Conservation (phyloP, 1,140 invertebrate genomes). For the Eufriesea mexicana region DNA sequence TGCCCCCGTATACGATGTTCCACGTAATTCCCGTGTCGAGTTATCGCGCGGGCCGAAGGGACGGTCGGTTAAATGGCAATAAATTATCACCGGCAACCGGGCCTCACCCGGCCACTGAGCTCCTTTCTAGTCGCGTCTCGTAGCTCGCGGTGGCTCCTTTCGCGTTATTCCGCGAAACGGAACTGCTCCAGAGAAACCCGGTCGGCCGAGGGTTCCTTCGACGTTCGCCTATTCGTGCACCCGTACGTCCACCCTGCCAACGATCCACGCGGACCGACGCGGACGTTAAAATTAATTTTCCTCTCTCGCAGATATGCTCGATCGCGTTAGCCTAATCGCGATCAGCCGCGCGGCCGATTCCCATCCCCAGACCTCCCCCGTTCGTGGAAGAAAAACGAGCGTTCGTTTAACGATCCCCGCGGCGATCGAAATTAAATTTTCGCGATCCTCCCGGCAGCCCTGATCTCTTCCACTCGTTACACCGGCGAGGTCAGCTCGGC, state of each 20-base stretch:
- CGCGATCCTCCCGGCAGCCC: conserved; percentile 38
- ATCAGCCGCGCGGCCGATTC: background rate
- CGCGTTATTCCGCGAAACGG: conserved; percentile 41
- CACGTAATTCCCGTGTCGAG: conserved; percentile 64
- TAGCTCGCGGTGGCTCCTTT: background rate
- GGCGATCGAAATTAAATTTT: conserved; percentile 58
- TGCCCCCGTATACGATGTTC: conserved; percentile 57
- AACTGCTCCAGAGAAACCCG: background rate
- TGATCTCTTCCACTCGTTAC: conserved; percentile 50
- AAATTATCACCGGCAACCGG: conserved; percentile 59
- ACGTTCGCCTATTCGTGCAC: too few relatives aligned
- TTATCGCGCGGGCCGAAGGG: conserved; percentile 56
- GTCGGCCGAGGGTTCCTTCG: too few relatives aligned
- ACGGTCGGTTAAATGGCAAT: conserved; percentile 61
- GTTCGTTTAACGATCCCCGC: conserved; percentile 36
- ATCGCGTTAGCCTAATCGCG: conserved; percentile 33
- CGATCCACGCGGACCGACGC: background rate
- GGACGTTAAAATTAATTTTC: conserved; percentile 23
- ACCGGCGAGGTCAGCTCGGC: conserved; percentile 36
- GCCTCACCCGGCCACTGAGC: conserved; percentile 7
- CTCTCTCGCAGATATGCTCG: background rate
- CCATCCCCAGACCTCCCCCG: background rate
- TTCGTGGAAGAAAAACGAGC: conserved; percentile 23
- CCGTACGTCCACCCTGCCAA: too few relatives aligned
- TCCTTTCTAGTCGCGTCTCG: conserved; percentile 53